Conservation (phyloP, 2,113 vertebrate genomes). For the Zosterops lateralis region DNA sequence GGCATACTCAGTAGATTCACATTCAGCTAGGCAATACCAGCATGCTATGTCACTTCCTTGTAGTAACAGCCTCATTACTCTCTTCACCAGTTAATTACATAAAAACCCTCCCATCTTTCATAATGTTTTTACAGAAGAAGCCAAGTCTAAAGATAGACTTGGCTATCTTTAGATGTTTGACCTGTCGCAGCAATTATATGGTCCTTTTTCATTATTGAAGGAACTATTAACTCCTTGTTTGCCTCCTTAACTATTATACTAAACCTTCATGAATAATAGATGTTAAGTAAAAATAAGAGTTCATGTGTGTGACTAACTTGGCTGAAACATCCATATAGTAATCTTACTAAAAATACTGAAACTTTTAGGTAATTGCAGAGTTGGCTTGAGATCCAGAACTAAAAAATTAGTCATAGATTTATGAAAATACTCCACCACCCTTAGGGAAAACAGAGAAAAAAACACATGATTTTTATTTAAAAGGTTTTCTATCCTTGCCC, state of each 20-base stretch:
- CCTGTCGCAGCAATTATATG: background rate
- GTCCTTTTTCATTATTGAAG: background rate
- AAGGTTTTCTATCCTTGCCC: background rate
- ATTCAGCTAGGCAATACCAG: background rate
- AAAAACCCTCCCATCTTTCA: background rate
- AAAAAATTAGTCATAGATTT: conserved; percentile 26
- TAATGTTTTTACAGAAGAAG: background rate
- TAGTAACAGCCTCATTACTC: background rate
- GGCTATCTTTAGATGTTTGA: background rate
- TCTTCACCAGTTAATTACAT: background rate
- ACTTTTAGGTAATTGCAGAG: background rate
- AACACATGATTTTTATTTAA: background rate
- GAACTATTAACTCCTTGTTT: background rate
- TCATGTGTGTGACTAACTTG: background rate
- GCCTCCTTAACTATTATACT: background rate
- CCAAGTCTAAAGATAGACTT: background rate
- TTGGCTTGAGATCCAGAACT: background rate
- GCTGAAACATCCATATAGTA: background rate
- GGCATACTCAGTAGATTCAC: background rate
- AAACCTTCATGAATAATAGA: background rate
- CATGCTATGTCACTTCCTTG: background rate
- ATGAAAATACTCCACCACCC: background rate
- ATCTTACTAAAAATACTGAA: conserved; percentile 7
- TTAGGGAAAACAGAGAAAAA: conserved; percentile 15
- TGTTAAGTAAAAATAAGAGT: background rate